Base-by-base conservation (phyloP, 2,797 vertebrate genomes). In the Holocentrus rufus region DNA sequence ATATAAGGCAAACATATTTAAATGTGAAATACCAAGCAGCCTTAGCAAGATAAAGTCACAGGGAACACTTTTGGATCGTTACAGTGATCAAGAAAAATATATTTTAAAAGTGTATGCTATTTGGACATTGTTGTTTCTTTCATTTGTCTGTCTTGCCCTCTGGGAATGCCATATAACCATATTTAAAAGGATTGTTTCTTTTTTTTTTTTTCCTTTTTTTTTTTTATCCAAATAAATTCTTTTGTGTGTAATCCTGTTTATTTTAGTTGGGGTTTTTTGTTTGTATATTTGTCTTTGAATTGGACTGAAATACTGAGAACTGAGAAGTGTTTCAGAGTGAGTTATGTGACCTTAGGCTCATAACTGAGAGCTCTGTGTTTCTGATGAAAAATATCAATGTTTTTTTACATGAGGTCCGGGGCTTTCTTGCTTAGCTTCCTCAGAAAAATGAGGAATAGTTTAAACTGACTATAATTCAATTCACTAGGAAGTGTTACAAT, bases 171-270 rank as follows among this genome's bases (percentile, higher is more conserved):
- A 25, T 79, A 53, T 76, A 70, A 72, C 64, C 27, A 63, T 65
- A 79, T 81, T 77, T 83, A 46, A 90, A 86, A 74, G 56, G 71
- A 67, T 65, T 57, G 10, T 72, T 70, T 62, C 13, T 55, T 62
- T 44, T 64, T 50, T 52, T 62, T 81, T 27, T 27, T 27, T 27
- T 27, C 25, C 25, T 27, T 27, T 27, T 27, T 27, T 27, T 27
- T 27, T 55, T 15, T 7, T 53, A 79, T 74, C 73, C 73, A 79
- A 89, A 84, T 83, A 84, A 88, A 87, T 74, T 31, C 76, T 69
- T 76, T 69, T 85, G 84, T 76, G 81, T 83, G 79, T 66, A 63
- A 68, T 59, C 44, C 20, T 64, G 7, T 36, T 22, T 50, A 23
- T 47, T 25, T 8, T 25, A 39, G 30, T 69, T 65, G 36, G 31